Evolutionary conservation across 2,888 invertebrate genomes (phyloP).

Genomic region (Gymnocheta viridis): DNA sequence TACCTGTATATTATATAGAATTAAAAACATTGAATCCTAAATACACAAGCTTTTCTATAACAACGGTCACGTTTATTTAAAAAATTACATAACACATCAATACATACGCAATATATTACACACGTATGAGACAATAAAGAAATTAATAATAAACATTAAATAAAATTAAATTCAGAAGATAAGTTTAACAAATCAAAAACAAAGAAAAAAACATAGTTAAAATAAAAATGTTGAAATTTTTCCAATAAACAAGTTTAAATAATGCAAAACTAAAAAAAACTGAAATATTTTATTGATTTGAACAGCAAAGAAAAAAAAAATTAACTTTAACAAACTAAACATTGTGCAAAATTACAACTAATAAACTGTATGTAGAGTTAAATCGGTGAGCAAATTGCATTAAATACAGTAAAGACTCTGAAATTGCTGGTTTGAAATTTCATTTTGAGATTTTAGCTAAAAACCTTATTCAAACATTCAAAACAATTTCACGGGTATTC

Average conservation of each 20-base stretch:
- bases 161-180: slow-evolving; percentile 22
- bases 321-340: slow-evolving; percentile 42
- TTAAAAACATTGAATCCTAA: too few relatives aligned
- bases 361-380: slow-evolving; percentile 49
- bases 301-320: slow-evolving; percentile 14
- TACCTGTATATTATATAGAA: too few relatives aligned
- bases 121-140: slow-evolving; percentile 11
- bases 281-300: slow-evolving; percentile 55
- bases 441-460: not conserved
- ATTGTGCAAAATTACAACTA: slow-evolving; percentile 59
- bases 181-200: slow-evolving; percentile 15
- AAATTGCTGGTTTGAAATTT: not conserved
- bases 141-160: slow-evolving; percentile 4
- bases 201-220: not conserved
- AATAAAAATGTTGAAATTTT: slow-evolving; percentile 8
- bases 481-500: not conserved
- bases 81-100: slow-evolving; percentile 18
- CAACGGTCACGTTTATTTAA: not conserved
- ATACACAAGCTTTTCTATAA: too few relatives aligned
- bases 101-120: too few relatives aligned
- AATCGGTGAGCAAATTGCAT: slow-evolving; percentile 51
- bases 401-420: slow-evolving; percentile 49
- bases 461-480: not conserved
- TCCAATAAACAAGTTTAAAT: slow-evolving; percentile 43
- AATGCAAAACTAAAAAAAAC: slow-evolving; percentile 25